Evolutionary conservation across 2,797 vertebrate genomes (phyloP), one percentile per base, ranked within the genome.

Genomic region (Pyrocephalus nanus): DNA sequence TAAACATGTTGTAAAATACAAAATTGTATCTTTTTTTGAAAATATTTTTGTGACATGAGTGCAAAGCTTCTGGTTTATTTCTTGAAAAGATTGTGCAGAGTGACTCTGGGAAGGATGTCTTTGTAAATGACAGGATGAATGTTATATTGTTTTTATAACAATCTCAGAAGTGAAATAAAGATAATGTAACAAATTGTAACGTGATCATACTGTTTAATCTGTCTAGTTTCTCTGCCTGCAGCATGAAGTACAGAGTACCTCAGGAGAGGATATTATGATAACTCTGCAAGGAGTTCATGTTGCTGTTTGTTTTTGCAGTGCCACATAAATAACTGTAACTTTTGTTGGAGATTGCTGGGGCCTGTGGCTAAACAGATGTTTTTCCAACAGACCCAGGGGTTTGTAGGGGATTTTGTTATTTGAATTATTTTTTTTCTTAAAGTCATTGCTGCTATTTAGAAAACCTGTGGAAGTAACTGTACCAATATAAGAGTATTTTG

Each of bases 131-230:
- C 81, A 79, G 48, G 48, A 51, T 82, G 27, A 64, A 58, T 34
- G 57, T 51, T 90, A 53, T 4, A 34, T 74, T 74, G 30, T 38
- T 90, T 60, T 66, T 85, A 13, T 75, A 86, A 84, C 55, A 85
- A 57, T 74, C 10, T 16, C 58, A 78, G 69, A 92, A 93, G 36
- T 80, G 27, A 89, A 96, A 94, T 95, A 95, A 93, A 87, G 87
- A 69, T 86, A 58, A 40, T 14, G 4, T 62, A 71, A 55, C 32
- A 88, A 82, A 73, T 20, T 80, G 54, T 73, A 78, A 65, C 47
- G 26, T 43, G 43, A 67, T 62, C 14, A 60, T 83, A 30, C 20
- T 90, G 50, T 80, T 91, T 92, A 80, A 83, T 83, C 38, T 75
- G 45, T 43, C 38, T 54, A 8, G 1, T 80, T 70, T 87, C 27